Evolutionary conservation across 2,888 invertebrate genomes (phyloP), one percentile per base, ranked within the genome.

Genomic region (Heteromurus nitidus): DNA sequence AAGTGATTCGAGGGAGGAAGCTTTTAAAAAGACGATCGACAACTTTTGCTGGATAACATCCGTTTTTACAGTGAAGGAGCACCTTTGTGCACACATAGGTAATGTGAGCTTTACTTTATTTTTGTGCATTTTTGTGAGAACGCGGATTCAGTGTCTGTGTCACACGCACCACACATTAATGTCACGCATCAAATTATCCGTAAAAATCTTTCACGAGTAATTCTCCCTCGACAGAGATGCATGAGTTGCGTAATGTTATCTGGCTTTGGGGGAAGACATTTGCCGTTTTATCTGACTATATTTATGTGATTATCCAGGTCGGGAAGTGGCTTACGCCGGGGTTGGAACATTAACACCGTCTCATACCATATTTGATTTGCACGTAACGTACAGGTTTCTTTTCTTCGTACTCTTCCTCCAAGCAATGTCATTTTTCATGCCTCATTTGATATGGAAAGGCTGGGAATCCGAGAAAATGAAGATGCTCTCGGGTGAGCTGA

Each of bases 41-140:
- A 96, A 96, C 0, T 96, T 93, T 89, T 96, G 96, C 89, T 96
- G 96, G 96, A 96, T 96, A 88, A 95, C 95, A 22, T 95, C 95
- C 58, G 96, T 96, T 20, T 96, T 95, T 89, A 95, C 96, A 0
- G 95, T 96, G 95, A 96, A 96, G 44, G 95, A 95, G 89, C 95
- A 95, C 16, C 95, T 95, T 89, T 91, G 92, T 42, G 67, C 30
- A 50, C 16, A 92, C 95, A 91, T 93, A 95, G 31, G 55, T n/a
- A 13, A n/a, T n/a, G n/a, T n/a, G n/a, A n/a, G n/a, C n/a, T n/a
- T n/a, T n/a, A n/a, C n/a, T n/a, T n/a, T n/a, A n/a, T n/a, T n/a
- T n/a, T n/a, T 55, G 11, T 55, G 30, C 18, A 26, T 58, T 24
- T 22, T 50, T 50, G 53, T 50, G 20, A 50, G n/a, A 50, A 18